Conservation (phyloP, 1,140 invertebrate genomes). For the Panonychus citri region DNA sequence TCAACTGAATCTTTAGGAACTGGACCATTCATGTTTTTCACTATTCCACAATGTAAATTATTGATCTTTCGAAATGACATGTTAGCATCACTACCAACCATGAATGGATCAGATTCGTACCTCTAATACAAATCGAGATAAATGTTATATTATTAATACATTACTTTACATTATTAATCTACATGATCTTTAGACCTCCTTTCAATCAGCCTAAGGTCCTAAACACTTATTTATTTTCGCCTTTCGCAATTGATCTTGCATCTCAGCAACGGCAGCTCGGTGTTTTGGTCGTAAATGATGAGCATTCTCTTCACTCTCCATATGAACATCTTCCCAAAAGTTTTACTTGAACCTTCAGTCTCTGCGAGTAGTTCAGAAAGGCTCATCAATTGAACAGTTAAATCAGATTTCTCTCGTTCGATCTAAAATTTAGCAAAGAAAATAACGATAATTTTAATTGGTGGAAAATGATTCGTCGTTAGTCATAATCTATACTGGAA, state of each 20-base stretch:
- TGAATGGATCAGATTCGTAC: constrained; percentile 31
- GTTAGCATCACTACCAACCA: constrained; percentile 21
- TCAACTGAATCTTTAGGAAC: constrained; percentile 7
- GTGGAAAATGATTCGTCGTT: no score
- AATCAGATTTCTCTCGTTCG: constrained; percentile 87
- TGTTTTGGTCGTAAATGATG: constrained; percentile 84
- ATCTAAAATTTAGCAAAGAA: constrained; percentile 34
- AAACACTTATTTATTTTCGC: constrained; percentile 31
- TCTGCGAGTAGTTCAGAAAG: constrained; percentile 85
- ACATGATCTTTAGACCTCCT: no score
- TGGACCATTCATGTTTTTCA: constrained; percentile 24
- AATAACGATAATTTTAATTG: no score
- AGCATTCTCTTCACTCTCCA: constrained; percentile 84
- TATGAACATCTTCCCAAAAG: constrained; percentile 92
- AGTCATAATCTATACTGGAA: no score
- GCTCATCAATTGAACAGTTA: constrained; percentile 87
- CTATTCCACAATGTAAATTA: constrained; percentile 23
- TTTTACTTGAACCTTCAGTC: constrained; percentile 87
- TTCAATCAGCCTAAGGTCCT: no score
- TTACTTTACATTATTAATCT: constrained; percentile 36
- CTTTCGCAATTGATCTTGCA: constrained; percentile 79
- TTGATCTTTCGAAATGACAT: constrained; percentile 26
- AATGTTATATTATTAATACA: no score
- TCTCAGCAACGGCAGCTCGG: constrained; percentile 80
- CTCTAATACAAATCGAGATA: no score